A percentile compares a stretch with the other conserved stretches of the same genome.
Conservation (phyloP, 92 coral and sea anemone genomes). For the Ricordea florida region DNA sequence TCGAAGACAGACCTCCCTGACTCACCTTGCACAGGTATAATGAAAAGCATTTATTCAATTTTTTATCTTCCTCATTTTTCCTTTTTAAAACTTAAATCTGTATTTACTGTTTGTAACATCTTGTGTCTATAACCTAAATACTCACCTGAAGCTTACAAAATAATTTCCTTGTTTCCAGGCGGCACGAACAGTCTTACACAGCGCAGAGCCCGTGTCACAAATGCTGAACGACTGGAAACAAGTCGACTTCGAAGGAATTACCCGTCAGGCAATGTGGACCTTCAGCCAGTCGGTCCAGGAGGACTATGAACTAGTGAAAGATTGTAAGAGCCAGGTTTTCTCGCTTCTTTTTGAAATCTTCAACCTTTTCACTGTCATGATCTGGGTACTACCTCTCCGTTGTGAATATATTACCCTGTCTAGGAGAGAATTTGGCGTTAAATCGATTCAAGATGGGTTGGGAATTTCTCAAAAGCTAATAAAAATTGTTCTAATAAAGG, state of each 20-base stretch:
- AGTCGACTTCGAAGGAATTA: constrained; percentile 92
- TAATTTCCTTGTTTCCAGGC: constrained; percentile 53
- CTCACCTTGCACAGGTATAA: constrained; percentile 94
- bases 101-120: no score
- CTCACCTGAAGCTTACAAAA: background rate
- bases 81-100: no score
- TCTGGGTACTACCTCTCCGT: no score
- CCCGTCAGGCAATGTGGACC: constrained; percentile 98
- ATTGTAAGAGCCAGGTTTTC: constrained; percentile 65
- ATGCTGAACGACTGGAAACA: constrained; percentile 96
- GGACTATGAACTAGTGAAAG: constrained; percentile 76
- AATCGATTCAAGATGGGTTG: no score
- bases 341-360: background rate
- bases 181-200: constrained; percentile 96
- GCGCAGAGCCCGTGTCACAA: constrained; percentile 95
- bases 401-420: no score
- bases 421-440: no score
- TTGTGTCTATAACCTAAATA: background rate
- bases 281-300: constrained; percentile 73
- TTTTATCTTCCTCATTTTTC: no score
- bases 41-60: no score
- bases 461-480: no score
- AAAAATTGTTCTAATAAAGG: no score
- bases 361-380: background rate
- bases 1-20: constrained; percentile 94